Evolutionary conservation across 2,113 vertebrate species (phyloP).

Genomic region (Antigone vipio): DNA sequence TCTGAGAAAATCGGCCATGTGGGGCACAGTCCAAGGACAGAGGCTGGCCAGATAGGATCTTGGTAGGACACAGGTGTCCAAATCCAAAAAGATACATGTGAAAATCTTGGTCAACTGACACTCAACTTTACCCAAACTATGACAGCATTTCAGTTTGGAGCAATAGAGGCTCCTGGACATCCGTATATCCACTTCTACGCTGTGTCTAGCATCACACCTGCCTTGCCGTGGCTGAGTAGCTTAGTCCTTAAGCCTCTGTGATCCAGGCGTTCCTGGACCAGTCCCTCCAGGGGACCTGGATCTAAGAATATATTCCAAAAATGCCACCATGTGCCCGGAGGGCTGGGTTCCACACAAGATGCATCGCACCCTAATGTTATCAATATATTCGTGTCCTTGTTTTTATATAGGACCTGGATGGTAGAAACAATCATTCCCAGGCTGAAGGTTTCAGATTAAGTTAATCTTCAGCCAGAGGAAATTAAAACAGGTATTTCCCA

Average conservation of each 20-base stretch:
- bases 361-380: neutral
- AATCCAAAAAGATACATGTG: neutral
- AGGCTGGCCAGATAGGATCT: neutral
- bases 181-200: accelerated
- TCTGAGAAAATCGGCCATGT: neutral
- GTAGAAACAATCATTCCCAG: neutral
- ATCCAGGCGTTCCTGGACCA: neutral
- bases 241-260: neutral
- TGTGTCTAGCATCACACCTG: neutral
- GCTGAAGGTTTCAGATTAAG: neutral
- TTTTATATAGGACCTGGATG: neutral
- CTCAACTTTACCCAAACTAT: neutral
- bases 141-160: neutral
- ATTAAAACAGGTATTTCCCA: neutral
- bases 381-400: neutral
- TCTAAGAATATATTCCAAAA: neutral
- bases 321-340: neutral
- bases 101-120: neutral
- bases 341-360: neutral
- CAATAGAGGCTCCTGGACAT: neutral
- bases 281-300: neutral
- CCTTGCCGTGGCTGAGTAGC: neutral
- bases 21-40: no score
- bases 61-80: neutral
- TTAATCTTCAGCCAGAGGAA: neutral